Base-by-base conservation (phyloP, 2,113 vertebrate species). In the Monarcha castaneiventris region DNA sequence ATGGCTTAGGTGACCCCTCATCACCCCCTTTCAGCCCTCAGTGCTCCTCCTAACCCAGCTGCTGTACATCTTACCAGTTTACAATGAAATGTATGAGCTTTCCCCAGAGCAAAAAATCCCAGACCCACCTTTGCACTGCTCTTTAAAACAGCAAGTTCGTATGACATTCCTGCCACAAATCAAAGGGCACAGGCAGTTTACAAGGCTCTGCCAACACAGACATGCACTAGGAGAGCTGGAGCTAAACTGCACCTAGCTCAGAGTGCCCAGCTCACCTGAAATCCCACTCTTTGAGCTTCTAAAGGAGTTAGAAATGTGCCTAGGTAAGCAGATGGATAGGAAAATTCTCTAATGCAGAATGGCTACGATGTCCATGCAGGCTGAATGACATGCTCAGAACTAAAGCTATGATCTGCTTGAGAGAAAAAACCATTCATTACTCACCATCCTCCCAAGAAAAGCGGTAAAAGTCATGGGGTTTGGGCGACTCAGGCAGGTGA, bases 401-500 rank as follows among this genome's bases (percentile, higher is more conserved):
- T 23, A 78, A 68, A 86, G 11, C 35, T 58, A 44, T 0, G 15
- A 84, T 11, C 18, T 51, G 10, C 37, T 55, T 13, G 33, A 20
- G n/a, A 25, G 12, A 3, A 56, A 29, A 32, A 82, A 81, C 0
- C 5, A 14, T 29, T 8, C 22, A 29, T 3, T 4, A 90, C 99
- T 98, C 96, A 99, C 99, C 99, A 18, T 99, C 99, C 85, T 99
- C 99, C 99, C 99, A 99, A 87, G 99, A 99, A 98, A 99, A 99
- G 97, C 98, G 98, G 98, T 99, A 99, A 98, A 99, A 99, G 98
- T 99, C 98, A 80, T 98, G 97, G 49, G 98, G 98, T 97, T 99
- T 98, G 56, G 99, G 99, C 17, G 99, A 99, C 90, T 99, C 98
- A 5, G 98, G 98, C 78, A 99, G 98, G 95, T 98, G 99, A 98